A percentile compares a stretch with the other conserved stretches of the same genome.
These are phyloP conservation scores for Bugula neritina DNA, from an alignment of 2,888 invertebrate genomes.

Conservation along the genomic window DNA sequence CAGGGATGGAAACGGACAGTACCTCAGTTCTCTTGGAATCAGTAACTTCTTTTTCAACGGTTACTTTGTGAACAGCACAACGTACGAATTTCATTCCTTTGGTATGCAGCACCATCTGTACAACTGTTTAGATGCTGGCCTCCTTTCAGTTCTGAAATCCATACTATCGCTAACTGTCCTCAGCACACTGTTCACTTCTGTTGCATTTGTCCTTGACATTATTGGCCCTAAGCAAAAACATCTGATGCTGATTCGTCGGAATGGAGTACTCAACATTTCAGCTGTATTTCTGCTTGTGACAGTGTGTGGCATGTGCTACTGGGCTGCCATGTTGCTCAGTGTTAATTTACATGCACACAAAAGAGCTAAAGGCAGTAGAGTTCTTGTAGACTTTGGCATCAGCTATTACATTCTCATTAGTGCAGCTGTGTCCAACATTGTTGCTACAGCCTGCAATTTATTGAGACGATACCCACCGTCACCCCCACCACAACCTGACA, in stretches of 20 bases:
- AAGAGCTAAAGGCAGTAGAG: slow-evolving; percentile 18
- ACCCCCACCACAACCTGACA: neutral
- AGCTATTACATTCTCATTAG: slow-evolving; percentile 21
- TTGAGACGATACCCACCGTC: slow-evolving; percentile 4
- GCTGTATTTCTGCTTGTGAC: slow-evolving; percentile 13
- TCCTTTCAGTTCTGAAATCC: slow-evolving; percentile 3
- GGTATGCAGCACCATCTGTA: slow-evolving; percentile 1
- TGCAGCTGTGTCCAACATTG: slow-evolving; percentile 17
- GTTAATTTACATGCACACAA: slow-evolving; percentile 6
- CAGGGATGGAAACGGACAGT: neutral
- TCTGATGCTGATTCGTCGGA: slow-evolving; percentile 6
- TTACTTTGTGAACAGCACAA: slow-evolving; percentile 13
- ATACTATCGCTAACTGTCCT: slow-evolving; percentile 4
- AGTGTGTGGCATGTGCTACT: slow-evolving; percentile 25
- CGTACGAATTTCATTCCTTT: neutral
- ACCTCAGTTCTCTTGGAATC: neutral
- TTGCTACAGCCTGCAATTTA: slow-evolving; percentile 23
- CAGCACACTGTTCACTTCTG: neutral
- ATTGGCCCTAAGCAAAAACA: slow-evolving; percentile 12
- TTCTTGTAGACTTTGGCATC: slow-evolving; percentile 4
- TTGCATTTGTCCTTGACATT: slow-evolving; percentile 23
- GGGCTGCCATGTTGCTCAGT: neutral
- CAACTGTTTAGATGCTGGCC: neutral
- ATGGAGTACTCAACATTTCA: slow-evolving; percentile 17
- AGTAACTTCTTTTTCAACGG: slow-evolving; percentile 15